Base-by-base conservation (phyloP, 2,113 vertebrate species). In the Pterocles orientalis region DNA sequence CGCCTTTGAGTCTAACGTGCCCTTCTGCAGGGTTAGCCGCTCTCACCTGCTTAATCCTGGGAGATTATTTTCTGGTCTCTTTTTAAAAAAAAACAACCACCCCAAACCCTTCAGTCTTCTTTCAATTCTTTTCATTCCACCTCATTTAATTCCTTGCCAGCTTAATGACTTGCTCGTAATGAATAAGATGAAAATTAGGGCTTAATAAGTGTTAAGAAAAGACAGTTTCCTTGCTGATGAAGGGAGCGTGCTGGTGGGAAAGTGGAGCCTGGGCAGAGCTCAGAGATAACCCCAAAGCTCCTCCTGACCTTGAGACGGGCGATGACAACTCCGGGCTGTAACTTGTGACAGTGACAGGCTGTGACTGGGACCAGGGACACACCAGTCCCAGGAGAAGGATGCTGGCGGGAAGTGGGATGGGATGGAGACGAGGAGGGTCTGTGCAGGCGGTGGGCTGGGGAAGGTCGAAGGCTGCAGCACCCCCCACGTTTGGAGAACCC, bases 181-280 rank as follows among this genome's bases (percentile, higher is more conserved):
- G 95, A 94, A 66, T 56, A 89, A 95, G 61, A 95, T 96, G 92
- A 91, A 89, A 92, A 60, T 54, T 39, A 61, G 91, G 92, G 91
- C 83, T 94, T 93, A 94, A 71, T 92, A 93, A 88, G 82, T 39
- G 75, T 80, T 80, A 77, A 76, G 91, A 58, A 78, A 80, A 92
- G 80, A 69, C 33, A 33, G 60, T 60, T 71, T 79, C 62, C 82
- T 92, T 66, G 66, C 91, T 73, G 91, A 95, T 72, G 88, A 93
- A 76, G 88, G 53, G 34, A 96, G n/a, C 0, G 1, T 1, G 15
- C 26, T 43, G 83, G 90, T 95, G 92, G 89, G 75, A 76, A 83
- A 90, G 76, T 17, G 4, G 66, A 85, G 41, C 5, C 13, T 25
- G 45, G 14, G 39, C 76, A 61, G n/a, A 86, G 41, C 50, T 33